Base-by-base conservation (phyloP, 2,113 vertebrate genomes). In the Athene noctua region DNA sequence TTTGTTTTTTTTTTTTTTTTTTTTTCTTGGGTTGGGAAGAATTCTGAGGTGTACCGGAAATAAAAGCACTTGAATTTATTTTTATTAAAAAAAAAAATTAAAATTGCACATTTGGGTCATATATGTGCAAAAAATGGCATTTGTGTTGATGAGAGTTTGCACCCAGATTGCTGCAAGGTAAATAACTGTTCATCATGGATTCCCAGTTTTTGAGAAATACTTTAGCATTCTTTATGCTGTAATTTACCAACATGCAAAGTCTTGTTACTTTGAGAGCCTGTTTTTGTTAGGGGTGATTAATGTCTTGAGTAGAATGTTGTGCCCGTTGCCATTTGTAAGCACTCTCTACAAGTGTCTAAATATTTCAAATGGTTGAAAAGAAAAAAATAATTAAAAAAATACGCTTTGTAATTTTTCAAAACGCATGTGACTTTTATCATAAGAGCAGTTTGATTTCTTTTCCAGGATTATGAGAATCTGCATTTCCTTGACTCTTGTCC, bases 151-250 rank as follows among this genome's bases (percentile, higher is more conserved):
- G 78, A 8, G 18, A 54, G 15, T 25, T 90, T 49, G 21, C 16
- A 72, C 21, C 3, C 7, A 2, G 7, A 47, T 80, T 88, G 21
- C 34, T 83, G 19, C 29, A 61, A 27, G 36, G 20, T 86, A 29
- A 18, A 8, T 75, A 44, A 80, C 51, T 44, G 7, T 74, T 72
- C 15, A 6, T 79, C 11, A 29, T 0, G 0, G n/a, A 36, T 38
- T 88, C 18, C 2, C 26, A 29, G 9, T 10, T 72, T 68, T 44
- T 65, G 44, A 90, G 58, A 66, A 57, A n/a, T 5, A 1, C 11
- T 51, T 63, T 74, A n/a, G 5, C 11, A 36, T 34, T 89, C 47
- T 87, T 75, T 32, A 6, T 84, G 29, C 9, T 29, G 13, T 57
- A n/a, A 54, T 80, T 80, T 57, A 44, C 36, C 25, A 44, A 86